These are phyloP conservation scores for Portunus trituberculatus DNA, from an alignment of 1,140 invertebrate genomes.

Conservation along the genomic window DNA sequence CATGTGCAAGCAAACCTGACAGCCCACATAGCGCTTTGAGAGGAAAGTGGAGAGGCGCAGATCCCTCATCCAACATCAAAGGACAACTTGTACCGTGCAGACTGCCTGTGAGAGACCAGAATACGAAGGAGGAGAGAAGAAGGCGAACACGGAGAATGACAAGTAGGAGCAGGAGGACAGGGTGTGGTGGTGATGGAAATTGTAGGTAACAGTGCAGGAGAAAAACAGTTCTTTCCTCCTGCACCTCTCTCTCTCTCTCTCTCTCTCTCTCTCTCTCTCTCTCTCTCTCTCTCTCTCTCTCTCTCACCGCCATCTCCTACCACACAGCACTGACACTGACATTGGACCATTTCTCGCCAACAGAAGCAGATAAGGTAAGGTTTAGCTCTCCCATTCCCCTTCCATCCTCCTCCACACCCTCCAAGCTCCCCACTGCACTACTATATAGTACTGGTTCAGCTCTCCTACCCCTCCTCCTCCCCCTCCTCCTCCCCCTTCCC, in stretches of 20 bases:
- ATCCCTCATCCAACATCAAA: neutral
- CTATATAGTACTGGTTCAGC: neutral
- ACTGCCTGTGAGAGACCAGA: neutral
- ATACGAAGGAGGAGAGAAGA: neutral
- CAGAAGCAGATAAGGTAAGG: no score
- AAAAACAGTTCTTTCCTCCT: neutral
- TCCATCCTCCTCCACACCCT: neutral
- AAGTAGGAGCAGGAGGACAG: slow-evolving; percentile 11
- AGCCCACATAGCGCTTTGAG: no score
- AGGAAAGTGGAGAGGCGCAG: neutral
- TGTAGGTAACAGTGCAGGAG: neutral
- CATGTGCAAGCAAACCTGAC: no score
- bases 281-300: slow-evolving; percentile 35
- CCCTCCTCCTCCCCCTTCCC: neutral
- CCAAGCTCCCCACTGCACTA: neutral
- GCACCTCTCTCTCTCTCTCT: slow-evolving; percentile 15
- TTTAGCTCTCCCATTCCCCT: no score
- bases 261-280: slow-evolving; percentile 48
- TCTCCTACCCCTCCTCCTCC: neutral
- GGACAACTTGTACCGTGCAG: neutral
- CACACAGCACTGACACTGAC: neutral
- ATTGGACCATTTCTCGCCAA: neutral
- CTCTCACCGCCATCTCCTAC: neutral
- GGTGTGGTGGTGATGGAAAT: neutral
- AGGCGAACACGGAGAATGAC: neutral